phyloP scores from a whole-genome alignment of 2,113 vertebrate genomes.

The Argyrosomus japonicus region DNA sequence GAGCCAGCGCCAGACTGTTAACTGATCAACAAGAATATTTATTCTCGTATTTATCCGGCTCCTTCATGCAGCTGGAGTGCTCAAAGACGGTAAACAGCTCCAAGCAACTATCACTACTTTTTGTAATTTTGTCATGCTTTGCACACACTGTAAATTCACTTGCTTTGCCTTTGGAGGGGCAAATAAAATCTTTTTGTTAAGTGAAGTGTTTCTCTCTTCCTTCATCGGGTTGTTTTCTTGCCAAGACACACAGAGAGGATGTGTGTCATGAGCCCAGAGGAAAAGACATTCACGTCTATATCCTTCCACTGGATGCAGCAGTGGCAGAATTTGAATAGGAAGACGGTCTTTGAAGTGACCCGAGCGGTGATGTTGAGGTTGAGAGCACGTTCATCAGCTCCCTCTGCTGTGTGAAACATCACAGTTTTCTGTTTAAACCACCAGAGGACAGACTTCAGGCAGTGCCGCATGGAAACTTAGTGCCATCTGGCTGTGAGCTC shows the following conservation, averaged over 20 bases:
- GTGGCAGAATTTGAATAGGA: conserved; percentile 15
- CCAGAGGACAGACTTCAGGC: conserved; percentile 51
- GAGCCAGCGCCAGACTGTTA: conserved; percentile 12
- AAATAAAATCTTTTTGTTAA: conserved; percentile 62
- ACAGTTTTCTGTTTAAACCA: conserved; percentile 11
- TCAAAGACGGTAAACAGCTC: conserved; percentile 6
- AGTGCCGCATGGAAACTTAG: conserved; percentile 37
- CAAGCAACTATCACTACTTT: conserved; percentile 1
- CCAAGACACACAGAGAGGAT: conserved; percentile 17
- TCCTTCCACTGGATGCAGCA: conserved; percentile 31
- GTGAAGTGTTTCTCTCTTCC: conserved; percentile 3
- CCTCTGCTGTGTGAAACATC: background rate
- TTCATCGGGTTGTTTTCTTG: background rate
- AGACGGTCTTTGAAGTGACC: conserved; percentile 37
- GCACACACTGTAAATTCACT: conserved; percentile 17
- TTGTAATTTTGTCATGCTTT: conserved; percentile 14
- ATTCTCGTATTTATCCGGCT: conserved; percentile 53
- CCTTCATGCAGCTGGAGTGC: conserved; percentile 14
- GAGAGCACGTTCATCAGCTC: background rate
- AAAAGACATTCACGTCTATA: conserved; percentile 27
- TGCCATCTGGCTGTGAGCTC: conserved; percentile 58
- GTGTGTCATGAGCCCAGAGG: background rate
- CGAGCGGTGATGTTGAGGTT: background rate
- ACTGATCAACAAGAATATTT: conserved; percentile 42
- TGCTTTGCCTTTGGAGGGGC: conserved; percentile 22